Evolutionary conservation across 2,888 invertebrate species (phyloP).

Genomic region (Neocrepidodera transversa): DNA sequence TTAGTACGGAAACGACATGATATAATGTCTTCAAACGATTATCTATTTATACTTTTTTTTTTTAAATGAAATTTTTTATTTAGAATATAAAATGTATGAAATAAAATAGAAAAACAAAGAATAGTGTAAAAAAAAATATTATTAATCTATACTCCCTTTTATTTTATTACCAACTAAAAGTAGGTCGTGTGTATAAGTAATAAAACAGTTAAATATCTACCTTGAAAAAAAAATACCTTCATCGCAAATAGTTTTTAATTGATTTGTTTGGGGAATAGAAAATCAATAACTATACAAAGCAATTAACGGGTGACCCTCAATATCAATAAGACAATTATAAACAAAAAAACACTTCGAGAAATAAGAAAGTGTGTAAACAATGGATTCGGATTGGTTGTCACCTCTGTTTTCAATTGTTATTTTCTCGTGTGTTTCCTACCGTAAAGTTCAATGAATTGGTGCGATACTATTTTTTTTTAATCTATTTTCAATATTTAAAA

Average conservation of each 20-base stretch:
- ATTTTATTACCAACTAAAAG: too few species aligned
- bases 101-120: too few species aligned
- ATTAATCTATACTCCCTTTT: too few species aligned
- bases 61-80: too few species aligned
- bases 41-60: too few species aligned
- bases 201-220: not conserved
- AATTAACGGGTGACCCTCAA: slow-evolving; percentile 26
- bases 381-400: slow-evolving; percentile 26
- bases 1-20: slow-evolving; percentile 30
- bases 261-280: slow-evolving; percentile 12
- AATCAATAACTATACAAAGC: slow-evolving; percentile 20
- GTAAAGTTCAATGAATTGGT: slow-evolving; percentile 19
- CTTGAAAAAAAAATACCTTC: slow-evolving; percentile 4
- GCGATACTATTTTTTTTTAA: not conserved
- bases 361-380: slow-evolving; percentile 30
- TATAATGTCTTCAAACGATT: too few species aligned
- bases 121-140: too few species aligned
- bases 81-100: too few species aligned
- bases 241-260: slow-evolving; percentile 4
- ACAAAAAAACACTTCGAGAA: slow-evolving; percentile 10
- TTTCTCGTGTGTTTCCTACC: slow-evolving; percentile 8
- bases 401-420: slow-evolving; percentile 16
- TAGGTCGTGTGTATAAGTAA: slow-evolving; percentile 6
- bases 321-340: slow-evolving; percentile 20
- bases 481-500: too few species aligned